Conservation (phyloP, 2,888 invertebrate species). For the Ormyrus labotus region DNA sequence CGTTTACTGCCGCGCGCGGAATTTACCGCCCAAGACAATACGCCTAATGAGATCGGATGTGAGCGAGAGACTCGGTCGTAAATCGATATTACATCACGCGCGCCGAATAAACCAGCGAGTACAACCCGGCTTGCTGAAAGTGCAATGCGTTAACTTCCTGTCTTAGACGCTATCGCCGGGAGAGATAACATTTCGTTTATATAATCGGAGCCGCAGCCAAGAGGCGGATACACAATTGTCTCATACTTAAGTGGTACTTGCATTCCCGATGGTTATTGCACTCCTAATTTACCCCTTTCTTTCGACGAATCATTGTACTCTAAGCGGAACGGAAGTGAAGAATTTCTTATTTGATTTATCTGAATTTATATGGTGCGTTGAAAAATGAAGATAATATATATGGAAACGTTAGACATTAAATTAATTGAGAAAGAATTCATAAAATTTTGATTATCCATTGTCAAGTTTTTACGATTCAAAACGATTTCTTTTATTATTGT, state of each 20-base stretch:
- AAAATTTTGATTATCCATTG: neutral
- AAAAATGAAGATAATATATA: too few species aligned
- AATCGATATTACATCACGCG: slow-evolving; percentile 41
- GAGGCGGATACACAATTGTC: slow-evolving; percentile 13
- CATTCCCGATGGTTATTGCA: neutral
- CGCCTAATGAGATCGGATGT: slow-evolving; percentile 32
- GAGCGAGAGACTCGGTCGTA: slow-evolving; percentile 25
- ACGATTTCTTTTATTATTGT: neutral
- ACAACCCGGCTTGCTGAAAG: slow-evolving; percentile 11
- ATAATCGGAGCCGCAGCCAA: slow-evolving; percentile 38
- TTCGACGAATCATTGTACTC: neutral
- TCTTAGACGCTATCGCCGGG: slow-evolving; percentile 10
- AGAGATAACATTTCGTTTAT: slow-evolving; percentile 38
- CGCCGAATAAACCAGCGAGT: slow-evolving; percentile 14
- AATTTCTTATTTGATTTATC: slow-evolving; percentile 4
- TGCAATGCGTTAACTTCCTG: slow-evolving; percentile 50
- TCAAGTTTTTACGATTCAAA: neutral
- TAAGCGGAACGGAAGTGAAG: neutral
- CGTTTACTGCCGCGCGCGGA: neutral
- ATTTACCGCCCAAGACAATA: slow-evolving; percentile 21
- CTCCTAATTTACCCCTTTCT: neutral
- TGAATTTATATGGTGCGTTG: neutral
- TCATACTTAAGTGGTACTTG: slow-evolving; percentile 25
- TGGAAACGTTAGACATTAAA: neutral
- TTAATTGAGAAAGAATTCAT: neutral